Conservation (phyloP, 1,140 invertebrate genomes). For the Diploscapter pachys region DNA sequence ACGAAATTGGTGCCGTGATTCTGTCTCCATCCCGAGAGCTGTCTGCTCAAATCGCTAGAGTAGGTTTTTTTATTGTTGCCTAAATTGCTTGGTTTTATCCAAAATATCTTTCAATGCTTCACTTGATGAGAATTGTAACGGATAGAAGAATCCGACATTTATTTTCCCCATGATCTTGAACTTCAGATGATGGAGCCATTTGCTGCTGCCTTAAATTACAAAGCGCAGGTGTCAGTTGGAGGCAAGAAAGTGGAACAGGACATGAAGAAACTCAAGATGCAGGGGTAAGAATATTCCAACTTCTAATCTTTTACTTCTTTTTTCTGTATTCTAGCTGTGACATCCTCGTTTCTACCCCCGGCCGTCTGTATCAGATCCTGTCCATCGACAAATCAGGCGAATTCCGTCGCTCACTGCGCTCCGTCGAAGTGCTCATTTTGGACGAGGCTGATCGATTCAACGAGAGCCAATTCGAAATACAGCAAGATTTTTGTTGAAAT, state of each 20-base stretch:
- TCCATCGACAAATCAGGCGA: slow-evolving; percentile 35
- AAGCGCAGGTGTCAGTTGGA: slow-evolving; percentile 29
- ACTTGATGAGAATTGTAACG: too few relatives aligned
- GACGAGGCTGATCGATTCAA: slow-evolving; percentile 94
- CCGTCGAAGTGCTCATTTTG: slow-evolving; percentile 81
- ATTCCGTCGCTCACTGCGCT: slow-evolving; percentile 47
- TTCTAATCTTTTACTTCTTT: neutral
- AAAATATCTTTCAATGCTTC: too few relatives aligned
- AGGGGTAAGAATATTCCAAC: slow-evolving; percentile 22
- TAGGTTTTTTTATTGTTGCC: neutral
- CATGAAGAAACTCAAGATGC: slow-evolving; percentile 35
- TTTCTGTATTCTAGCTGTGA: slow-evolving; percentile 42
- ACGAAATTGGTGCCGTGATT: slow-evolving; percentile 40
- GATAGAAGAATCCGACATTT: too few relatives aligned
- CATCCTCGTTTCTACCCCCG: slow-evolving; percentile 54
- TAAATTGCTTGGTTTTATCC: neutral
- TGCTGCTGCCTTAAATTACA: slow-evolving; percentile 23
- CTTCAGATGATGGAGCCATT: slow-evolving; percentile 27
- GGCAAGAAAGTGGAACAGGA: slow-evolving; percentile 36
- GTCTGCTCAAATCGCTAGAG: slow-evolving; percentile 36
- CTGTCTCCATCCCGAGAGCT: slow-evolving; percentile 42
- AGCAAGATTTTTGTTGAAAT: slow-evolving; percentile 44
- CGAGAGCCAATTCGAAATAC: slow-evolving; percentile 82
- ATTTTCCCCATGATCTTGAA: too few relatives aligned
- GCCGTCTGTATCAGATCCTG: slow-evolving; percentile 43